These are phyloP conservation scores for Sialis fuliginosa DNA, from an alignment of 2,888 invertebrate genomes.

Conservation along the genomic window DNA sequence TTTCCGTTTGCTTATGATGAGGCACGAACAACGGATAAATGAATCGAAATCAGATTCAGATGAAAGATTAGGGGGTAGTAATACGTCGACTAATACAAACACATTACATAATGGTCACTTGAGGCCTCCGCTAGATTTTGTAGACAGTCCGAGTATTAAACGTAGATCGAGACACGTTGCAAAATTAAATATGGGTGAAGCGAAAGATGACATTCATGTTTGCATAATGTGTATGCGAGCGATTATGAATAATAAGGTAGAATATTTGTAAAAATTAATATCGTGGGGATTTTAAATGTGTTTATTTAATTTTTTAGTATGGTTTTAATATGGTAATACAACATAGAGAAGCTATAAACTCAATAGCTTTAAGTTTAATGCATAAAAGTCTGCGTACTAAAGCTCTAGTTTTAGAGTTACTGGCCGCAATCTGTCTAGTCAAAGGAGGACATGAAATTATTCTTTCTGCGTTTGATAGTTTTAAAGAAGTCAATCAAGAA, in stretches of 20 bases:
- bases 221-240: slow-evolving; percentile 98
- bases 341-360: slow-evolving; percentile 94
- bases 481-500: slow-evolving; percentile 84
- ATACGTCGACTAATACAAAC: slow-evolving; percentile 22
- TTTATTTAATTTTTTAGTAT: slow-evolving; percentile 40
- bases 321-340: slow-evolving; percentile 99
- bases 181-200: slow-evolving; percentile 83
- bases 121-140: slow-evolving; percentile 37
- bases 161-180: slow-evolving; percentile 70
- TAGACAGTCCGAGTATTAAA: slow-evolving; percentile 51
- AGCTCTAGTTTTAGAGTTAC: slow-evolving; percentile 85
- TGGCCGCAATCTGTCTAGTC: slow-evolving; percentile 96
- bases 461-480: slow-evolving; percentile 91
- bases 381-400: slow-evolving; percentile 96
- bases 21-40: slow-evolving; percentile 68
- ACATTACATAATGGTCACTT: slow-evolving; percentile 16
- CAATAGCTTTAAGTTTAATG: slow-evolving; percentile 89
- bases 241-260: slow-evolving; percentile 97
- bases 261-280: slow-evolving; percentile 1
- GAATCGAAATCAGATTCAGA: slow-evolving; percentile 60
- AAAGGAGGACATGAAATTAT: slow-evolving; percentile 99
- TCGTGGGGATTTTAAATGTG: background rate
- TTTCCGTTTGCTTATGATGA: slow-evolving; percentile 87
- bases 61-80: slow-evolving; percentile 42
- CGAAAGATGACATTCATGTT: slow-evolving; percentile 96